Evolutionary conservation across 2,888 invertebrate species (phyloP).

Genomic region (Heliconius hortense): DNA sequence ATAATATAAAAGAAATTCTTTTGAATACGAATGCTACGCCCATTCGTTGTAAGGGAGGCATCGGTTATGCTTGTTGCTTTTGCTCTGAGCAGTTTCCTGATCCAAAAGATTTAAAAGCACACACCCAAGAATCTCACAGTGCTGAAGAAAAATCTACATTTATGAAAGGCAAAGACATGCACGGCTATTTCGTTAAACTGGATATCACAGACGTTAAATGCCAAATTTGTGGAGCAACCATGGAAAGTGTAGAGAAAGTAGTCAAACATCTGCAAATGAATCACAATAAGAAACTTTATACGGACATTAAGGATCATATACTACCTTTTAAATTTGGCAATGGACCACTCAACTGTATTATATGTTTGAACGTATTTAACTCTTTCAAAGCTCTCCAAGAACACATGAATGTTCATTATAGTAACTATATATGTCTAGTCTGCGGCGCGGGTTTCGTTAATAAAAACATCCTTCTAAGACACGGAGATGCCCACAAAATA

Average conservation of each 20-base stretch:
- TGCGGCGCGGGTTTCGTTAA: conserved; percentile 52
- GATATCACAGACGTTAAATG: conserved; percentile 50
- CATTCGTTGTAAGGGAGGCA: conserved; percentile 56
- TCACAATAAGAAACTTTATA: conserved; percentile 45
- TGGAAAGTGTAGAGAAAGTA: conserved; percentile 42
- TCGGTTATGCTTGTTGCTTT: conserved; percentile 62
- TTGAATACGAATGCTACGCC: conserved; percentile 66
- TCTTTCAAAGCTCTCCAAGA: conserved; percentile 50
- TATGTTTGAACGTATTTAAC: conserved; percentile 48
- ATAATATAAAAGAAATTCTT: conserved; percentile 59
- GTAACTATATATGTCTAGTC: conserved; percentile 49
- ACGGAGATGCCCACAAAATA: conserved; percentile 60
- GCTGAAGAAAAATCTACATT: conserved; percentile 52
- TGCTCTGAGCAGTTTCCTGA: conserved; percentile 56
- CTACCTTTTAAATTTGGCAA: conserved; percentile 52
- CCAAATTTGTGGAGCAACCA: conserved; percentile 41
- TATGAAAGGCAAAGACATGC: conserved; percentile 54
- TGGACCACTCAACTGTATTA: conserved; percentile 47
- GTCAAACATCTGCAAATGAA: conserved; percentile 44
- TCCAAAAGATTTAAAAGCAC: conserved; percentile 57
- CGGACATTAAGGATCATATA: conserved; percentile 48
- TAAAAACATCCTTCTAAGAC: conserved; percentile 49
- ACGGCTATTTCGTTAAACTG: conserved; percentile 49
- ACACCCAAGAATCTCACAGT: conserved; percentile 54
- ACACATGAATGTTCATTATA: conserved; percentile 54